Percentiles rank a stretch among this genome's conserved stretches.
phyloP scores from a whole-genome alignment of 2,888 invertebrate genomes.

The Acronicta aceris region DNA sequence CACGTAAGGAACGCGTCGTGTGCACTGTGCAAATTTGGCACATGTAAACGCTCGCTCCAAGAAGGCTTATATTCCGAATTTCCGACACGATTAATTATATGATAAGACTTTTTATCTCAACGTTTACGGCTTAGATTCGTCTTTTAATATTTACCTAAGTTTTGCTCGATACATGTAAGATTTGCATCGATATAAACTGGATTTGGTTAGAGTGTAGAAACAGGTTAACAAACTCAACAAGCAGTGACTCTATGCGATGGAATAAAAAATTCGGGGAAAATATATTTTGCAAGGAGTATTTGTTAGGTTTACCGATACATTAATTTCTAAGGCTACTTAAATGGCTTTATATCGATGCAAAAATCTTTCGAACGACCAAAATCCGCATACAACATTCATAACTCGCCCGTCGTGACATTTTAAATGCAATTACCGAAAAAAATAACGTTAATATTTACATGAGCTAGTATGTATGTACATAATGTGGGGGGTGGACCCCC shows the following conservation, averaged over 20 bases:
- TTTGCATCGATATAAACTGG: constrained; percentile 1
- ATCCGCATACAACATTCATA: constrained; percentile 40
- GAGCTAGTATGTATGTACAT: constrained; percentile 57
- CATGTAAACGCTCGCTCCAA: constrained; percentile 29
- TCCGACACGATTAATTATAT: too few relatives aligned
- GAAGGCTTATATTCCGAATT: too few relatives aligned
- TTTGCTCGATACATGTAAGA: constrained; percentile 21
- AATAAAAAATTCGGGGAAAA: too few relatives aligned
- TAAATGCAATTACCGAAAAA: constrained; percentile 55
- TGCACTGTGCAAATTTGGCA: constrained; percentile 80
- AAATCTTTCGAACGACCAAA: constrained; percentile 31
- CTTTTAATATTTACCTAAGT: not conserved
- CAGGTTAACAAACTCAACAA: too few relatives aligned
- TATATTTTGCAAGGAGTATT: too few relatives aligned
- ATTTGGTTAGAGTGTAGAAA: too few relatives aligned
- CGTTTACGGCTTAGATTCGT: too few relatives aligned
- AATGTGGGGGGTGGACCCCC: constrained; percentile 29
- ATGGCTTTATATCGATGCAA: constrained; percentile 59
- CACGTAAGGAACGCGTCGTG: constrained; percentile 2
- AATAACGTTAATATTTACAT: constrained; percentile 59
- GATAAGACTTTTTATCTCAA: too few relatives aligned
- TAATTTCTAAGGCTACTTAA: not conserved
- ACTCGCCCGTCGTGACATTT: constrained; percentile 43
- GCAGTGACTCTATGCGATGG: too few relatives aligned
- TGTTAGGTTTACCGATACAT: not conserved